A percentile compares a stretch with the other conserved stretches of the same genome.
phyloP scores from a whole-genome alignment of 2,888 invertebrate genomes.

The Nudaria mundana region DNA sequence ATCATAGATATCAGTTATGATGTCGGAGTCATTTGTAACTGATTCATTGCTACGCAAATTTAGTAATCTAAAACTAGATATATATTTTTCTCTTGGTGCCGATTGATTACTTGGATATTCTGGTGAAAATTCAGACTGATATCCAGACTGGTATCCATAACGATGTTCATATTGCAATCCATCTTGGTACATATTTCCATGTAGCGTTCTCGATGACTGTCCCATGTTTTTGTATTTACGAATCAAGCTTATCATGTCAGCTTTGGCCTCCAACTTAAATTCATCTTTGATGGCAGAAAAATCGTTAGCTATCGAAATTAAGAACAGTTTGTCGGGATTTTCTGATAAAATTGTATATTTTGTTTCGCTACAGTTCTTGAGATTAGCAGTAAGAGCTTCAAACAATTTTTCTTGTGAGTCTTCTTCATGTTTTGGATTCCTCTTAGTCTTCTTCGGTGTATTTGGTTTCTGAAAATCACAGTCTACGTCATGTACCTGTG shows the following conservation, averaged over 20 bases:
- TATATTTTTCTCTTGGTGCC: too few species aligned
- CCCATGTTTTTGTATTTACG: slow-evolving; percentile 1
- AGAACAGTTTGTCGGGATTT: slow-evolving; percentile 9
- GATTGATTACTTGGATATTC: slow-evolving; percentile 3
- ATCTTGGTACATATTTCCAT: too few species aligned
- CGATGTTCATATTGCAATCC: neutral
- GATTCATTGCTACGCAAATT: slow-evolving; percentile 2
- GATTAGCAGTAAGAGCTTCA: slow-evolving; percentile 7
- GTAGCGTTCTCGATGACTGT: too few species aligned
- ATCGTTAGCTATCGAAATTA: slow-evolving; percentile 4
- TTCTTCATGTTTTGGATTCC: neutral
- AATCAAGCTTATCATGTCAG: neutral
- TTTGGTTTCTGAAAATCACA: neutral
- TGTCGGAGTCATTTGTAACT: too few species aligned
- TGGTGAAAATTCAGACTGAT: neutral
- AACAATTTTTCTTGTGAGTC: slow-evolving; percentile 2
- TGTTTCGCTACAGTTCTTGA: slow-evolving; percentile 6
- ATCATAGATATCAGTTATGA: too few species aligned
- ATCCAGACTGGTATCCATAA: slow-evolving; percentile 3
- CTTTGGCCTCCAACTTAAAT: neutral
- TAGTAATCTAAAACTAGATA: slow-evolving; percentile 3
- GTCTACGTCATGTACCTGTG: slow-evolving; percentile 1
- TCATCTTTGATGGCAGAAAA: neutral
- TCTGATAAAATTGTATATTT: too few species aligned
- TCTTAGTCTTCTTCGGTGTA: slow-evolving; percentile 5